Conservation (phyloP, 1,140 invertebrate species). For the Sarcophaga bullata region DNA sequence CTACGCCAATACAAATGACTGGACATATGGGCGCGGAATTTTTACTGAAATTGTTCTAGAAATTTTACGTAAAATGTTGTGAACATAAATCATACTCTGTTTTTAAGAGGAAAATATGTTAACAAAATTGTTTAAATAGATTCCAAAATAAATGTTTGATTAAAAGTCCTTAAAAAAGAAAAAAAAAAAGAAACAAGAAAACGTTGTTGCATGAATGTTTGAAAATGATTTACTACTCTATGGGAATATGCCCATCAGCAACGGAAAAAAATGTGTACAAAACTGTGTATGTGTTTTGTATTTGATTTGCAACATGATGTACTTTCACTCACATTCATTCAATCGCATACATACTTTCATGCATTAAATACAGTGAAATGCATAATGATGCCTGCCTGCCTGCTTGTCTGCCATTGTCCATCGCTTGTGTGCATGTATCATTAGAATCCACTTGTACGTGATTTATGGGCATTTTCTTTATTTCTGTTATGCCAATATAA, state of each 20-base stretch:
- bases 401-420: not conserved
- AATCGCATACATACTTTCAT: not conserved
- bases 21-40: too few species aligned
- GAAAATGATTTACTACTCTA: not conserved
- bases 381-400: too few species aligned
- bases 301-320: not conserved
- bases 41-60: too few species aligned
- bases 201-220: too few species aligned
- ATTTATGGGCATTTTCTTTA: constrained; percentile 33
- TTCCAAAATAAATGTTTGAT: too few species aligned
- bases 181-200: too few species aligned
- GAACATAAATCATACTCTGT: too few species aligned
- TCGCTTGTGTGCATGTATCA: constrained; percentile 27
- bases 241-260: not conserved
- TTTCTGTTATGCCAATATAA: not conserved
- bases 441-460: constrained; percentile 37
- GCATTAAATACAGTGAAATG: not conserved
- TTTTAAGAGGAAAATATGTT: too few species aligned
- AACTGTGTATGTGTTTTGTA: not conserved
- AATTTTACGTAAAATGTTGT: too few species aligned
- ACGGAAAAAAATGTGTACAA: not conserved
- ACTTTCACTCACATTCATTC: not conserved
- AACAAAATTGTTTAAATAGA: too few species aligned
- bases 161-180: too few species aligned
- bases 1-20: not conserved